These are phyloP conservation scores for Myrmecobius fasciatus DNA, from an alignment of 2,113 vertebrate genomes.

Conservation along the genomic window DNA sequence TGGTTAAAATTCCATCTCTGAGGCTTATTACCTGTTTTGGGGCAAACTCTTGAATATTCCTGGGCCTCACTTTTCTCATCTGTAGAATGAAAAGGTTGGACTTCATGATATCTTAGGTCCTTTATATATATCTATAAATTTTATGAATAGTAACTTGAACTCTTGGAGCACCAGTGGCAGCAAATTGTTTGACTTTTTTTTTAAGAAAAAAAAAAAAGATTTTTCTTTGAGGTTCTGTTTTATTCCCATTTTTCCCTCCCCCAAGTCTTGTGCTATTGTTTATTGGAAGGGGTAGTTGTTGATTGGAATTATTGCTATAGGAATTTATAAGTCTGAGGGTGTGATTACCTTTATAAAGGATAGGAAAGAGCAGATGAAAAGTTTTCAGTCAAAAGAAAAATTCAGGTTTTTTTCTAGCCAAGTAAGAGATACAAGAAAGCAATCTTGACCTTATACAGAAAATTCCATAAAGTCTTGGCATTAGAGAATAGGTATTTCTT, in stretches of 20 bases:
- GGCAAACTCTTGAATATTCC: background rate
- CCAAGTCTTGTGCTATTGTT: background rate
- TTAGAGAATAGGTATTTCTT: background rate
- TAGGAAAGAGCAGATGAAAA: background rate
- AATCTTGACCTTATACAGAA: conserved; percentile 4
- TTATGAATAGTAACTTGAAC: background rate
- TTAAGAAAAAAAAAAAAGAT: background rate
- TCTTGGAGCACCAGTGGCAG: background rate
- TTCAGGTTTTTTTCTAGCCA: background rate
- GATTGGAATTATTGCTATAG: background rate
- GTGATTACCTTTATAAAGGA: background rate
- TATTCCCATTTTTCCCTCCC: background rate
- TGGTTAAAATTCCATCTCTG: background rate
- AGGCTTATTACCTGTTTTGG: too few relatives aligned
- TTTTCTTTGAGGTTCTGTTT: background rate
- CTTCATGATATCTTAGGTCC: background rate
- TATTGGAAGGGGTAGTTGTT: background rate
- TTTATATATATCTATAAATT: background rate
- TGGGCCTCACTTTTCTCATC: background rate
- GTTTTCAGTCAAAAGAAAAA: background rate
- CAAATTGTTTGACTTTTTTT: background rate
- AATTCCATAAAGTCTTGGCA: background rate
- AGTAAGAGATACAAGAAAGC: conserved; percentile 22
- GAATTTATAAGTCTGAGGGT: background rate
- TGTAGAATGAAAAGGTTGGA: background rate